phyloP scores from a whole-genome alignment of 2,797 vertebrate species.

The Loriculus beryllinus region DNA sequence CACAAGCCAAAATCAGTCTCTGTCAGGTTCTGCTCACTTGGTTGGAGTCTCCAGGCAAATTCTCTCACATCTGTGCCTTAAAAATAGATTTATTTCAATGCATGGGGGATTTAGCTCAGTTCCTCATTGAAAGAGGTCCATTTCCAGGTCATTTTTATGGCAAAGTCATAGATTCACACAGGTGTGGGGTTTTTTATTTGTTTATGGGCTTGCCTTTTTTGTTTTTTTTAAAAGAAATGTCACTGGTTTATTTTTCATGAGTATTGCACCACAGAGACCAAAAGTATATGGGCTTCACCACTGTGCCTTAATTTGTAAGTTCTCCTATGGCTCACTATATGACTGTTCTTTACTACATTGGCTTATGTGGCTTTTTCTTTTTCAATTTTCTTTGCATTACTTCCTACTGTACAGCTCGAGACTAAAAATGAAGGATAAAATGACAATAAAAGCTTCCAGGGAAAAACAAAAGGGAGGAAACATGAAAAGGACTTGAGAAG shows the following conservation, averaged over 20 bases:
- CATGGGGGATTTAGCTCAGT: conserved; percentile 19
- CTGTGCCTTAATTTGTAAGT: conserved; percentile 39
- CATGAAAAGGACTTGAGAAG: conserved; percentile 73
- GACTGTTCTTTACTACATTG: conserved; percentile 3
- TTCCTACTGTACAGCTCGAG: conserved; percentile 57
- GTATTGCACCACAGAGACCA: conserved; percentile 13
- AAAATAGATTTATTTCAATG: conserved; percentile 62
- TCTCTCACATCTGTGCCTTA: conserved; percentile 46
- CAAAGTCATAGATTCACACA: conserved; percentile 37
- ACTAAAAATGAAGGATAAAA: conserved; percentile 68
- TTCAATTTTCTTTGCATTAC: conserved; percentile 63
- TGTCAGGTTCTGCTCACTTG: conserved; percentile 61
- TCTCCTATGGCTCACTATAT: conserved; percentile 28
- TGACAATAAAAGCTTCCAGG: conserved; percentile 65
- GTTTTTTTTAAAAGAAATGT: conserved; percentile 18
- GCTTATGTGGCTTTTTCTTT: conserved; percentile 17
- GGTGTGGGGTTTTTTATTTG: not conserved
- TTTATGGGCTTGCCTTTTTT: not conserved
- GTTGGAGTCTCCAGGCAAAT: conserved; percentile 30
- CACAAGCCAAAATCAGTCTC: conserved; percentile 62
- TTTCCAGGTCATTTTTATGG: conserved; percentile 38
- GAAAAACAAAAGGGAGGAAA: conserved; percentile 71
- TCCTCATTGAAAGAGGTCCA: conserved; percentile 6
- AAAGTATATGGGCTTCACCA: not conserved
- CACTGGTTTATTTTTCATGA: conserved; percentile 63